Percentiles rank a stretch among this genome's conserved stretches.
phyloP scores from a whole-genome alignment of 1,140 invertebrate species.

The Listronotus bonariensis region DNA sequence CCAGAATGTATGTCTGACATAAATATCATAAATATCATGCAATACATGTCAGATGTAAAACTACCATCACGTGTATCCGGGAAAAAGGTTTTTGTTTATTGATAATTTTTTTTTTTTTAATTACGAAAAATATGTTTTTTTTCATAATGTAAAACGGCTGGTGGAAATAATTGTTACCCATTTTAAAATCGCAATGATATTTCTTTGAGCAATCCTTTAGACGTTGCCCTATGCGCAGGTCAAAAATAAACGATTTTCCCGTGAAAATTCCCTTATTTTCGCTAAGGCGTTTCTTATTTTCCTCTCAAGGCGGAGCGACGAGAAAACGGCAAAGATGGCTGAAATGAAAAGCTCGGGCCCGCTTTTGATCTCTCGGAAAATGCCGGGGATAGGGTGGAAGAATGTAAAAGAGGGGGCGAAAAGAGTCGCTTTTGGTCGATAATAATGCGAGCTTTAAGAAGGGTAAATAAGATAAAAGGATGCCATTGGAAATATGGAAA shows the following conservation, averaged over 20 bases:
- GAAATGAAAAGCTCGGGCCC: slow-evolving; percentile 22
- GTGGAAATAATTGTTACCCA: not conserved
- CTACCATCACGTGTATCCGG: too few species aligned
- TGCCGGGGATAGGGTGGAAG: not conserved
- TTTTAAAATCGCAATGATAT: slow-evolving; percentile 36
- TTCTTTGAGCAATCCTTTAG: slow-evolving; percentile 41
- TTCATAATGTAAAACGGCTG: too few species aligned
- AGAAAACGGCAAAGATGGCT: slow-evolving; percentile 39
- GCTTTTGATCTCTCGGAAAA: slow-evolving; percentile 26
- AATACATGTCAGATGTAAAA: too few species aligned
- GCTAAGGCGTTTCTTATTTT: slow-evolving; percentile 40
- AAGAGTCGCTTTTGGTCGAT: slow-evolving; percentile 15
- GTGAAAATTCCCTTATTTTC: slow-evolving; percentile 48
- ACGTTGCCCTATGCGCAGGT: slow-evolving; percentile 49
- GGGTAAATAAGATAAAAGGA: too few species aligned
- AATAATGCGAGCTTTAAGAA: slow-evolving; percentile 5
- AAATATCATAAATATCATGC: too few species aligned
- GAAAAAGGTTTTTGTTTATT: too few species aligned
- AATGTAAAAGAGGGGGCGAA: slow-evolving; percentile 4
- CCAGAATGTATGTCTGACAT: too few species aligned
- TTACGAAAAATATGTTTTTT: too few species aligned
- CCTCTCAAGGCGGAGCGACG: slow-evolving; percentile 37
- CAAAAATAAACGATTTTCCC: slow-evolving; percentile 56
- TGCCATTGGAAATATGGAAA: too few species aligned
- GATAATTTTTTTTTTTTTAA: too few species aligned